Percentiles rank a stretch among this genome's conserved stretches.
Evolutionary conservation across 2,888 invertebrate genomes (phyloP).

Genomic region (Drosophila ezoana): DNA sequence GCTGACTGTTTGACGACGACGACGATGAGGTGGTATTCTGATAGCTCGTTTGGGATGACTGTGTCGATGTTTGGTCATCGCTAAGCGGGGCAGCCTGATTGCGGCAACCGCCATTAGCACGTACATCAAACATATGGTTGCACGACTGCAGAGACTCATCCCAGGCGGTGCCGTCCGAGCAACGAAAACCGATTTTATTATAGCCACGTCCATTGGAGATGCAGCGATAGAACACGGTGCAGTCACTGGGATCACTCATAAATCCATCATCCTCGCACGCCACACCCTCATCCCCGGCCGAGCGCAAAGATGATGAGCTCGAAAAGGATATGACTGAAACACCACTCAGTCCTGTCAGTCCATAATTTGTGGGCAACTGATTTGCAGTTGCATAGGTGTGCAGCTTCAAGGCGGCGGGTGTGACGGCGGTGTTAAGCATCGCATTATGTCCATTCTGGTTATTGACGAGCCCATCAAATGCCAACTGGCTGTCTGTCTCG

Average conservation of each 20-base stretch:
- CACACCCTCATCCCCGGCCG: constrained; percentile 65
- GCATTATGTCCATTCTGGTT: constrained; percentile 55
- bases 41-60: constrained; percentile 68
- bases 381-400: constrained; percentile 65
- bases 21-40: constrained; percentile 74
- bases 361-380: constrained; percentile 79
- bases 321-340: constrained; percentile 84
- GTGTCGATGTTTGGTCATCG: constrained; percentile 73
- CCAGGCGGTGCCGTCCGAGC: constrained; percentile 92
- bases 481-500: constrained; percentile 53
- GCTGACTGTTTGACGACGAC: constrained; percentile 67
- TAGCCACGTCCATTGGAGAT: constrained; percentile 88
- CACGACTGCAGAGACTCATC: constrained; percentile 89
- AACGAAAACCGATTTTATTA: constrained; percentile 89
- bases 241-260: constrained; percentile 88
- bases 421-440: constrained; percentile 54
- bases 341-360: constrained; percentile 82
- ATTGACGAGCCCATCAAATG: constrained; percentile 63
- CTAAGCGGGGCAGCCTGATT: constrained; percentile 55
- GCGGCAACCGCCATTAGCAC: constrained; percentile 86
- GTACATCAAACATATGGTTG: constrained; percentile 88
- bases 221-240: constrained; percentile 92
- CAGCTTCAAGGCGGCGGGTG: constrained; percentile 62
- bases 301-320: constrained; percentile 80
- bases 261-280: constrained; percentile 89